These are phyloP conservation scores for Trichosurus vulpecula DNA, from an alignment of 2,797 vertebrate genomes.

Conservation along the genomic window DNA sequence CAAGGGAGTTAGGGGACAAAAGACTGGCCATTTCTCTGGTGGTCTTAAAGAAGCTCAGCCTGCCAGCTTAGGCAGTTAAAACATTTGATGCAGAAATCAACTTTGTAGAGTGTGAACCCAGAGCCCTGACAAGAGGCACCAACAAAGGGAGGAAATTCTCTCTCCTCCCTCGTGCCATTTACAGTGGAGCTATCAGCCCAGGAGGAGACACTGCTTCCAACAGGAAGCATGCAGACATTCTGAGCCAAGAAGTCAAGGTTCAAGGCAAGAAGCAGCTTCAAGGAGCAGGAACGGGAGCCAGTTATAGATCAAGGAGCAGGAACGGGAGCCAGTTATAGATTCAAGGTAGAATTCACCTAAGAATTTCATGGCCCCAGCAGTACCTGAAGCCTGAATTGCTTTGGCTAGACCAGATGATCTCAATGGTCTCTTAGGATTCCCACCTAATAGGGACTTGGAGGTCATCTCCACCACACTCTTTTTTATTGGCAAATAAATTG, in stretches of 20 bases:
- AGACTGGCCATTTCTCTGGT: background rate
- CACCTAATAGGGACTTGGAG: background rate
- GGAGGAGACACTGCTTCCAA: background rate
- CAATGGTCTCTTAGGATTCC: background rate
- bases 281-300: background rate
- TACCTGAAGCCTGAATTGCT: background rate
- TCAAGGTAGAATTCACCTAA: background rate
- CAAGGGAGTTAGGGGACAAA: background rate
- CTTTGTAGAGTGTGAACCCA: background rate
- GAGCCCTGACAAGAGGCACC: background rate
- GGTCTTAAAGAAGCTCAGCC: background rate
- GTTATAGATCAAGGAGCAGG: background rate
- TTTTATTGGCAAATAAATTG: background rate
- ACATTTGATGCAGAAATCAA: background rate
- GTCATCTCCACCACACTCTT: background rate
- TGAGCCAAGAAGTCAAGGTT: background rate
- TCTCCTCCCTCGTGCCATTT: background rate
- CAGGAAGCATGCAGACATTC: background rate
- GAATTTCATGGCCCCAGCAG: background rate
- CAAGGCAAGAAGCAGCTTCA: background rate
- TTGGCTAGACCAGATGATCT: background rate
- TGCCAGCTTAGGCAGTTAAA: background rate
- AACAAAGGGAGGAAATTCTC: background rate
- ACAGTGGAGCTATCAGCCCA: background rate
- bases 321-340: background rate